Evolutionary conservation across 2,113 vertebrate species (phyloP).

Genomic region (Gorilla gorilla): DNA sequence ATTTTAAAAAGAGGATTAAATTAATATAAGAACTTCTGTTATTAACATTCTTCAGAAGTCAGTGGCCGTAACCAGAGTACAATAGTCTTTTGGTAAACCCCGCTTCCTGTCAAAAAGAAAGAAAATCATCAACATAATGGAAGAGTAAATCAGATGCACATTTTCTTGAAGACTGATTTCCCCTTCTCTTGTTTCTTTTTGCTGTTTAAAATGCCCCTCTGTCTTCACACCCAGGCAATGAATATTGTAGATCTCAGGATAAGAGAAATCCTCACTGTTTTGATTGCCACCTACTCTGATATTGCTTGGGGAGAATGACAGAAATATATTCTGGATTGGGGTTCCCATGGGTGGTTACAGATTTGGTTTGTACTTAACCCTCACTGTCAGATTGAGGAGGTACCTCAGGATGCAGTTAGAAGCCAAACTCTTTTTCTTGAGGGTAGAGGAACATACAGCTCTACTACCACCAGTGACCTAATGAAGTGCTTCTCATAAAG

Average conservation of each 20-base stretch:
- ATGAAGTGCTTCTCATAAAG: conserved; percentile 49
- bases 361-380: neutral
- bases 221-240: neutral
- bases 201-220: conserved; percentile 12
- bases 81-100: conserved; percentile 65
- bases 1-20: conserved; percentile 61
- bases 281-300: neutral
- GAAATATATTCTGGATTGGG: neutral
- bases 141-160: conserved; percentile 61
- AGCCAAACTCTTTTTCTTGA: conserved; percentile 10
- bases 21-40: conserved; percentile 59
- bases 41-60: conserved; percentile 70
- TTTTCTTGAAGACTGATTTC: neutral
- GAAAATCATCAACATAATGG: conserved; percentile 40
- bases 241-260: neutral
- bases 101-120: conserved; percentile 59
- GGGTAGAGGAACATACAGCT: neutral
- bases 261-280: neutral
- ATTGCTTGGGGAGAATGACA: neutral
- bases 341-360: neutral
- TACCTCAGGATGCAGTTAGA: neutral
- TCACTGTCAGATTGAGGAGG: neutral
- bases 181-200: neutral
- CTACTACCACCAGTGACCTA: neutral
- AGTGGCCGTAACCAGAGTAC: conserved; percentile 38